These are phyloP conservation scores for Sandelia bainsii DNA, from an alignment of 2,797 vertebrate genomes.

Conservation along the genomic window DNA sequence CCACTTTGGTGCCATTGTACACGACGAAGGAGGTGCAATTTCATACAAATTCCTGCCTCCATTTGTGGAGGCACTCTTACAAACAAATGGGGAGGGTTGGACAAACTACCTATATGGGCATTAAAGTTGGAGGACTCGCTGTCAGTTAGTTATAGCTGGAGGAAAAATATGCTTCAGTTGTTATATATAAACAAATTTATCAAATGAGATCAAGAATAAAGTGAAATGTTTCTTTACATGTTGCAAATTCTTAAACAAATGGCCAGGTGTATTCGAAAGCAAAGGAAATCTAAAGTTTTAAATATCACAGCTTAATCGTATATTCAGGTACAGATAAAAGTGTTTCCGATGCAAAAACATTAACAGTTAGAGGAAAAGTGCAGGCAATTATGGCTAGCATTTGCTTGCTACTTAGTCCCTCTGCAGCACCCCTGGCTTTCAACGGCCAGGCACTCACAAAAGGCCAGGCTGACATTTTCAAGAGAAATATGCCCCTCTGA, in stretches of 20 bases:
- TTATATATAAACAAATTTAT: too few relatives aligned
- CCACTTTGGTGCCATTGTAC: too few relatives aligned
- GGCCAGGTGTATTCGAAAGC: neutral
- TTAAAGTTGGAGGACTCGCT: too few relatives aligned
- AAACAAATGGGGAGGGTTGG: too few relatives aligned
- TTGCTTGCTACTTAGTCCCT: constrained; percentile 64
- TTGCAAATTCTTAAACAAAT: neutral
- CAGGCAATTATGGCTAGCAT: constrained; percentile 68
- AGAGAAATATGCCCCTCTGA: constrained; percentile 75
- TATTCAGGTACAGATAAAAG: constrained; percentile 14
- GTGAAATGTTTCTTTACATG: neutral
- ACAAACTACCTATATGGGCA: too few relatives aligned
- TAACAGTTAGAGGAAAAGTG: constrained; percentile 50
- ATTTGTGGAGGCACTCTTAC: too few relatives aligned
- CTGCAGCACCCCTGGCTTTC: constrained; percentile 67
- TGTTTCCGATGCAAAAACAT: constrained; percentile 41
- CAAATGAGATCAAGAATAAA: neutral
- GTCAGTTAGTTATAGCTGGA: too few relatives aligned
- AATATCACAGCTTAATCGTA: constrained; percentile 3
- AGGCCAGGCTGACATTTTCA: constrained; percentile 85
- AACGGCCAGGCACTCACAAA: constrained; percentile 76
- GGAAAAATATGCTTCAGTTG: too few relatives aligned
- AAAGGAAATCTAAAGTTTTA: neutral
- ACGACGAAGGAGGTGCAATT: too few relatives aligned
- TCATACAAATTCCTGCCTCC: too few relatives aligned